A percentile compares a stretch with the other conserved stretches of the same genome.
Conservation (phyloP, 2,888 invertebrate genomes). For the Exocentrus adspersus region DNA sequence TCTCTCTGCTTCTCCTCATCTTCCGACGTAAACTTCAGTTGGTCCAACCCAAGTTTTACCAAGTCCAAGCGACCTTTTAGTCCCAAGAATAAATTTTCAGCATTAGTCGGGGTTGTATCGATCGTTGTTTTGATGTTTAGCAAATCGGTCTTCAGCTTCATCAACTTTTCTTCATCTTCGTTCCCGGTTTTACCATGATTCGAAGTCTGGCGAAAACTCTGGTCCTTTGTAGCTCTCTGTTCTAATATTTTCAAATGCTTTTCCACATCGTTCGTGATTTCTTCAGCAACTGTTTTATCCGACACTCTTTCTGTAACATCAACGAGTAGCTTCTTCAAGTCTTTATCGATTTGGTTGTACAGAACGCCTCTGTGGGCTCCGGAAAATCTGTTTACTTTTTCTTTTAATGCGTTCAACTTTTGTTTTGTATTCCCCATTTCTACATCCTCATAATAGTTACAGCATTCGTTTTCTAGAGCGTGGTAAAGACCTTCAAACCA, state of each 20-base stretch:
- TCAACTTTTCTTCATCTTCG: constrained; percentile 34
- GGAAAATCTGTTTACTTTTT: constrained; percentile 47
- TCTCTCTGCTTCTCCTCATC: constrained; percentile 43
- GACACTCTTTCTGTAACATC: constrained; percentile 40
- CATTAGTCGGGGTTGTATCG: constrained; percentile 36
- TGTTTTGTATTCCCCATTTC: no score
- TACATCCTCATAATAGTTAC: no score
- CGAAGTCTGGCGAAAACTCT: constrained; percentile 38
- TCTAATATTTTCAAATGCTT: constrained; percentile 50
- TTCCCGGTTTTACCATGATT: constrained; percentile 1
- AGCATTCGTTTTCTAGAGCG: constrained; percentile 36
- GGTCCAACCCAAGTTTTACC: constrained; percentile 42
- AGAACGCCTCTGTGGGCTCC: constrained; percentile 49
- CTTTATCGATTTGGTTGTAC: constrained; percentile 49
- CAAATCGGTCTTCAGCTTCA: constrained; percentile 40
- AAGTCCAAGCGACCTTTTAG: constrained; percentile 44
- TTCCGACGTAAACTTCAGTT: constrained; percentile 38
- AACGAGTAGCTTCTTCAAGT: constrained; percentile 42
- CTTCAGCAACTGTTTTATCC: constrained; percentile 34
- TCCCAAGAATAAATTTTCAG: constrained; percentile 35
- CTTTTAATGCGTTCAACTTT: constrained; percentile 42
- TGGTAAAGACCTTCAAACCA: constrained; percentile 34
- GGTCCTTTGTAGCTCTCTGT: constrained; percentile 44
- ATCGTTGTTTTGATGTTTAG: constrained; percentile 40
- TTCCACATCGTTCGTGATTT: constrained; percentile 44